Evolutionary conservation across 1,140 invertebrate species (phyloP), one percentile per base, ranked within the genome.

Genomic region (Lordiphosa clarofinis): DNA sequence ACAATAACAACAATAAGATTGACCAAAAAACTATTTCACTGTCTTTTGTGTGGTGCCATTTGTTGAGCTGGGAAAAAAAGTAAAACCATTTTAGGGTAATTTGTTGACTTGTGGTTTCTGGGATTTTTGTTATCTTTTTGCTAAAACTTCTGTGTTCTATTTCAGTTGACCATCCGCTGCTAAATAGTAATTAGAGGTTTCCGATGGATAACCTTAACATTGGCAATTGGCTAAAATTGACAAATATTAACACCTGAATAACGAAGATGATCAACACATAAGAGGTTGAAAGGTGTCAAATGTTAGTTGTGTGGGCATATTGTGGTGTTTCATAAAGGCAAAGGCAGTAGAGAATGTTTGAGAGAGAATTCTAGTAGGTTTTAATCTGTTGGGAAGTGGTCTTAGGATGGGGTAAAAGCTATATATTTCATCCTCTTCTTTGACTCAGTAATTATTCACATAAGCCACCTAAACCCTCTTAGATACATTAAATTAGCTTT

Each of bases 31-130:
- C 21, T 52, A 60, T 68, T 56, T 62, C 47, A 46, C 44, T 62
- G 21, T 46, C 49, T 48, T 46, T 56, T 58, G 82, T 79, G 61
- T 63, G 64, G 66, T 64, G 58, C 37, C 56, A 75, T 75, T 81
- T 61, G 57, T 59, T 31, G 28, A n/a, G 9, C 58, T 52, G 15
- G 11, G n/a, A 56, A 33, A 38, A 36, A 63, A 57, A 52, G 48
- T 33, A 39, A 10, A 4, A 31, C 21, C 24, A n/a, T 60, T 37
- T 69, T 61, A 61, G 50, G 49, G 52, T 56, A 35, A 60, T 69
- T 62, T 69, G 63, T 76, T 84, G 59, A 76, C 59, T 60, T 75
- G 76, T 46, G 61, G 71, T 50, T 71, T 75, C 54, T 56, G 54
- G 61, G 24, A 31, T 46, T 46, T 44, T 64, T 37, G 53, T 69